Base-by-base conservation (phyloP, 2,888 invertebrate genomes). In the Gerris lacustris region DNA sequence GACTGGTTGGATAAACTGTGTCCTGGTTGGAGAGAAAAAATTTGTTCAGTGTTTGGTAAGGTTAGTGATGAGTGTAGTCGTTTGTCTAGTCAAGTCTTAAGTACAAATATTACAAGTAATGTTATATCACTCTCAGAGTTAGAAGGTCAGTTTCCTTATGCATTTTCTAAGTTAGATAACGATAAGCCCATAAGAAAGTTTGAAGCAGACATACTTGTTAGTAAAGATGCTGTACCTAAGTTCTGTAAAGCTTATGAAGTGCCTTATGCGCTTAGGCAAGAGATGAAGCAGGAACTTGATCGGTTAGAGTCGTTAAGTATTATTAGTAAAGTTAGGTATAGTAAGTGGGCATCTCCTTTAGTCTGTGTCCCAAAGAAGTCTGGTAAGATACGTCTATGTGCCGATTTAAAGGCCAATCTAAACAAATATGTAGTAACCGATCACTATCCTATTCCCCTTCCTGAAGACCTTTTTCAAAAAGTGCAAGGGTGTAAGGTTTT, bases 351-450 rank as follows among this genome's bases (percentile, higher is more conserved):
- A 9, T 55, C 55, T 11, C 55, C 55, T 11, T 55, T 55, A 6
- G 77, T 79, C 0, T 70, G 77, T 63, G 78, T 79, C 5, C 77
- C 76, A 43, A 78, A 78, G 68, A 74, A 72, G 67, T 74, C 75
- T 69, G 71, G 72, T 17, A 69, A 73, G 5, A 73, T 78, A 9
- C 63, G 79, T 68, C 74, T 79, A 17, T 79, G 78, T 73, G 76
- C 77, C 1, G 77, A 80, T 75, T 78, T 76, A 63, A 78, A 78
- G 70, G 73, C 71, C 63, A 77, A 78, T 0, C 9, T 76, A 31
- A 78, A 79, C 69, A 68, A 47, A 11, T 70, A 69, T 7, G 62
- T 77, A 44, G 73, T 77, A 64, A 73, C 73, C 17, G 76, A 78
- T 31, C 76, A 77, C 55, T 78, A 77, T 68, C 77, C 77, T 7